A percentile compares a stretch with the other conserved stretches of the same genome.
These are phyloP conservation scores for Hippocampus comes DNA, from an alignment of 2,113 vertebrate species.

Conservation along the genomic window DNA sequence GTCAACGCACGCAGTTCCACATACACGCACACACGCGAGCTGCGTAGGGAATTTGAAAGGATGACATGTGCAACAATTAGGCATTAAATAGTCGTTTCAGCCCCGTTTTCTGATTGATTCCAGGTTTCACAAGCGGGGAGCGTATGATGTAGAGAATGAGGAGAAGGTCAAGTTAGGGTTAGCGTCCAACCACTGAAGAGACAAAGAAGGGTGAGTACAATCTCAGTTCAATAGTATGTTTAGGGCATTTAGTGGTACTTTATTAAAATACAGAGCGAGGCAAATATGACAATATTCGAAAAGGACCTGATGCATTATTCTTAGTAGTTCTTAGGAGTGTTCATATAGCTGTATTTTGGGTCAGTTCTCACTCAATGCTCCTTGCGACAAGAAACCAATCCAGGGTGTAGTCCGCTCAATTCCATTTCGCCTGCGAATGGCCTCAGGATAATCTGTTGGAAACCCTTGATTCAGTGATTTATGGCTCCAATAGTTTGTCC, in stretches of 20 bases:
- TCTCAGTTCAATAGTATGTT: neutral
- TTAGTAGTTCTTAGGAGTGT: neutral
- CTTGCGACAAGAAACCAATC: no score
- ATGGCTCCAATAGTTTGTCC: no score
- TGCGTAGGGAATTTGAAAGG: neutral
- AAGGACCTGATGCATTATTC: neutral
- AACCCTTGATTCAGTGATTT: no score
- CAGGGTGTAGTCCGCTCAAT: neutral
- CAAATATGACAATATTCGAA: neutral
- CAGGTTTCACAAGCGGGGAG: constrained; percentile 94
- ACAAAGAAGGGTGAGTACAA: constrained; percentile 58
- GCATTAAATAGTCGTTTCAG: constrained; percentile 11
- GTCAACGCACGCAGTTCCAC: neutral
- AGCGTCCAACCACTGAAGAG: constrained; percentile 81
- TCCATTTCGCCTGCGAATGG: neutral
- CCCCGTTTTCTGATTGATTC: constrained; percentile 16
- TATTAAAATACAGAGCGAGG: neutral
- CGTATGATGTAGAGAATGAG: constrained; percentile 92
- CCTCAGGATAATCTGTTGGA: no score
- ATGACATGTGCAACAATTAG: neutral
- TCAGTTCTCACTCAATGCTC: neutral
- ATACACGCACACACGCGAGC: neutral
- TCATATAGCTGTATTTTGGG: neutral
- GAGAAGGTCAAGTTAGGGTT: constrained; percentile 93
- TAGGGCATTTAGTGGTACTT: neutral